These are phyloP conservation scores for Ethmia dodecea DNA, from an alignment of 2,888 invertebrate genomes.

Conservation along the genomic window DNA sequence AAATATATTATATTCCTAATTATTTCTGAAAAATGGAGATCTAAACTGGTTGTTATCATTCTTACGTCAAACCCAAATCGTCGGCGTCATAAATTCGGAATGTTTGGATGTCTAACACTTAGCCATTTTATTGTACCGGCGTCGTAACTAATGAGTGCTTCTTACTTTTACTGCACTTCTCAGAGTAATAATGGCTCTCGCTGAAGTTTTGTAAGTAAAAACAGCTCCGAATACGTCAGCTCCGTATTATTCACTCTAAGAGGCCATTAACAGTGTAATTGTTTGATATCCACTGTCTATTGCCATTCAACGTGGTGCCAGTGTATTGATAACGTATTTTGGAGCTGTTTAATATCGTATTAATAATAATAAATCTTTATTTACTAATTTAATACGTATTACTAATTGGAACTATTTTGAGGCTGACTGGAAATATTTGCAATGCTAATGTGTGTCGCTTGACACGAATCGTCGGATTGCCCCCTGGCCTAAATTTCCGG, in stretches of 20 bases:
- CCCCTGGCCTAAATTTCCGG: conserved; percentile 18
- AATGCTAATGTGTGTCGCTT: conserved; percentile 27
- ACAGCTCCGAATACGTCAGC: conserved; percentile 25
- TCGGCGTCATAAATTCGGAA: too few relatives aligned
- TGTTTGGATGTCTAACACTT: conserved; percentile 10
- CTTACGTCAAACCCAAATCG: too few relatives aligned
- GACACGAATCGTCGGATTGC: conserved; percentile 26
- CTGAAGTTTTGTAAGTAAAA: conserved; percentile 44
- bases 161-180: conserved; percentile 52
- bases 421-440: conserved; percentile 22
- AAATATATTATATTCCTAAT: too few relatives aligned
- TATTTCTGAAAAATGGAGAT: too few relatives aligned
- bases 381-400: too few relatives aligned
- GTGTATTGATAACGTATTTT: background rate
- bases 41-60: too few relatives aligned
- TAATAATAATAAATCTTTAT: too few relatives aligned
- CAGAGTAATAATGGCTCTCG: conserved; percentile 53
- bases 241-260: conserved; percentile 21
- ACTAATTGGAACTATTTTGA: conserved; percentile 23
- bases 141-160: conserved; percentile 45
- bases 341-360: too few relatives aligned
- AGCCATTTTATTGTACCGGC: conserved; percentile 19
- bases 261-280: too few relatives aligned
- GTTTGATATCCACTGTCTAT: too few relatives aligned
- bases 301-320: too few relatives aligned